Base-by-base conservation (phyloP, 2,113 vertebrate species). In the Asarcornis scutulata region DNA sequence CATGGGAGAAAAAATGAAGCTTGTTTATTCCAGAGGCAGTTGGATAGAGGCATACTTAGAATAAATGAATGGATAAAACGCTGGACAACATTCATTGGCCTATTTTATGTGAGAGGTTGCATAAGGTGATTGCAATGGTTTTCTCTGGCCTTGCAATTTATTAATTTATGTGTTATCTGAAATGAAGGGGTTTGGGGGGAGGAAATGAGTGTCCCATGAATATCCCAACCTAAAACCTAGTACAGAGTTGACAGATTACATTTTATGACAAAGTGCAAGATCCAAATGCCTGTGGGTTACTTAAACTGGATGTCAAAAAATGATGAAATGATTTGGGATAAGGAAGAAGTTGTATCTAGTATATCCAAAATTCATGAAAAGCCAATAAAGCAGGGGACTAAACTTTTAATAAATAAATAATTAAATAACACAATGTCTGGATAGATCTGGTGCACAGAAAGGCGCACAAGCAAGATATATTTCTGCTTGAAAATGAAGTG, bases 291-390 rank as follows among this genome's bases (percentile, higher is more conserved):
- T 74, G 44, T 80, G 46, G 64, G 46, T 96, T 94, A 95, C 95
- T 96, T 94, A 95, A 93, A 86, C 50, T 48, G 32, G 9, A 64
- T 67, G 85, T 86, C 91, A 91, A 91, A 71, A n/a, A 86, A 83
- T 83, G 44, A 95, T 71, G 31, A 93, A 94, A 91, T 83, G 1
- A 94, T 92, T 93, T 93, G 48, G 68, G 75, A 71, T 67, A 80
- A 12, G 31, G 52, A 29, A 89, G 34, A 91, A 85, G 89, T 48
- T 86, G 21, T 32, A 90, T 52, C 17, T 46, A 89, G 46, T 56
- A 53, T 53, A 82, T 72, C n/a, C 9, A 66, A 73, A 87, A 71
- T 88, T 91, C 67, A 80, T 80, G 18, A 73, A 87, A 92, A 95
- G 4, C 6, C 25, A 76, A 63, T 74, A 91, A 88, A 67, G 8